These are phyloP conservation scores for Platyscapa corneri DNA, from an alignment of 1,140 invertebrate genomes.

Conservation along the genomic window DNA sequence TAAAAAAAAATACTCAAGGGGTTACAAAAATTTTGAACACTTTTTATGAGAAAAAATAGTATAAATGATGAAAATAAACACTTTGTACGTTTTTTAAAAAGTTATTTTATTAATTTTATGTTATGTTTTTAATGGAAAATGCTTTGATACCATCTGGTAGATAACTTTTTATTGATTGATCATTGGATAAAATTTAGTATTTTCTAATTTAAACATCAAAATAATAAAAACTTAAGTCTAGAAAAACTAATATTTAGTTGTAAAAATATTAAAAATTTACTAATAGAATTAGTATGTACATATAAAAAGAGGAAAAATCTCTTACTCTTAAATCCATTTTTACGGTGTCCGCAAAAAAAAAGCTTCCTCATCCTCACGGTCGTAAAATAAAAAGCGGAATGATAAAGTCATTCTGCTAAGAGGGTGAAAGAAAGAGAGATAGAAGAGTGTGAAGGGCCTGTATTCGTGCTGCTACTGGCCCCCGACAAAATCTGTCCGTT, in stretches of 20 bases:
- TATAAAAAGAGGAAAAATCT: conserved; percentile 47
- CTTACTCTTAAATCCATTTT: conserved; percentile 62
- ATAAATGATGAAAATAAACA: background rate
- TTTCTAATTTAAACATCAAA: too few relatives aligned
- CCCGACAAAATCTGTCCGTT: conserved; percentile 74
- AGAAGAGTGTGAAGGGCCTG: background rate
- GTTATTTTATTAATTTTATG: too few relatives aligned
- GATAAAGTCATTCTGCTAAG: conserved; percentile 65
- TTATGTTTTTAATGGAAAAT: too few relatives aligned
- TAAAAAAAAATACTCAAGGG: background rate
- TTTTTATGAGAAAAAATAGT: conserved; percentile 5
- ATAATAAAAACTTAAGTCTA: too few relatives aligned
- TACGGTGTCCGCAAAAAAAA: conserved; percentile 55
- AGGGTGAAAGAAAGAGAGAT: conserved; percentile 13
- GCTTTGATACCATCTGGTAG: too few relatives aligned
- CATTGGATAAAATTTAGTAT: too few relatives aligned
- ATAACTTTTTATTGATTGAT: too few relatives aligned
- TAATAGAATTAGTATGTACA: conserved; percentile 11
- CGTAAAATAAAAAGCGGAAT: conserved; percentile 69
- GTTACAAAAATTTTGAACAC: conserved; percentile 13
- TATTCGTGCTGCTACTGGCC: conserved; percentile 50
- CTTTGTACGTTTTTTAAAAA: too few relatives aligned
- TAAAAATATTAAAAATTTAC: background rate
- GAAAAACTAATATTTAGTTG: background rate
- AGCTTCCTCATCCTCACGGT: conserved; percentile 49